Base-by-base conservation (phyloP, 2,888 invertebrate genomes). In the Argyresthia albistria region DNA sequence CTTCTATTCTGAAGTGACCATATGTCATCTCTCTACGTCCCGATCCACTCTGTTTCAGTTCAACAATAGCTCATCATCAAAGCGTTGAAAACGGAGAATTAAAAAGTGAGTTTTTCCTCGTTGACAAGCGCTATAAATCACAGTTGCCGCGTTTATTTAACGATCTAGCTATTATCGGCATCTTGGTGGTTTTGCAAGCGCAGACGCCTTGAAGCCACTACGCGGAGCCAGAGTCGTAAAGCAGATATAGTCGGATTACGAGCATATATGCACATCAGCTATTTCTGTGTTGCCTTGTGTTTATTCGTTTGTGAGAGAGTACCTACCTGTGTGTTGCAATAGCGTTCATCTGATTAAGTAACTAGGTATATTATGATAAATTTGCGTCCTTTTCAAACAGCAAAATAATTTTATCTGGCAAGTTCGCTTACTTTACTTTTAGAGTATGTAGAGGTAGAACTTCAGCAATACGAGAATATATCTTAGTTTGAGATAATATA, bases 121-220 rank as follows among this genome's bases (percentile, higher is more conserved):
- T 76, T 77, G 82, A 80, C 79, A 78, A 66, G 69, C 64, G 76
- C 66, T 75, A 72, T 82, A 81, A 82, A 83, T 80, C 81, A 80
- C 70, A 60, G 73, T 69, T 65, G 65, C 70, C 63, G 77, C 77
- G 80, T 81, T 82, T 82, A 77, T 79, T 83, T 83, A 80, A 82
- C 78, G 78, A 80, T 77, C 73, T 63, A 67, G 79, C 79, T 82
- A 81, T 80, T 80, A 84, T 79, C 79, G 81, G 79, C 76, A 78
- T 74, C 73, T 70, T 68, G 67, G 75, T 62, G 78, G 82, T 82
- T 82, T 84, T 80, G 82, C 82, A 82, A 81, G 25, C 70, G 68
- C 70, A 68, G 68, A 64, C 70, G 72, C 66, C 58, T 52, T 48
- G 42, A 47, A 37, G 51, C 46, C 15, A 43, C 47, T 70, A 69